A percentile compares a stretch with the other conserved stretches of the same genome.
phyloP scores from a whole-genome alignment of 2,113 vertebrate genomes.

The Cygnus buccinator region DNA sequence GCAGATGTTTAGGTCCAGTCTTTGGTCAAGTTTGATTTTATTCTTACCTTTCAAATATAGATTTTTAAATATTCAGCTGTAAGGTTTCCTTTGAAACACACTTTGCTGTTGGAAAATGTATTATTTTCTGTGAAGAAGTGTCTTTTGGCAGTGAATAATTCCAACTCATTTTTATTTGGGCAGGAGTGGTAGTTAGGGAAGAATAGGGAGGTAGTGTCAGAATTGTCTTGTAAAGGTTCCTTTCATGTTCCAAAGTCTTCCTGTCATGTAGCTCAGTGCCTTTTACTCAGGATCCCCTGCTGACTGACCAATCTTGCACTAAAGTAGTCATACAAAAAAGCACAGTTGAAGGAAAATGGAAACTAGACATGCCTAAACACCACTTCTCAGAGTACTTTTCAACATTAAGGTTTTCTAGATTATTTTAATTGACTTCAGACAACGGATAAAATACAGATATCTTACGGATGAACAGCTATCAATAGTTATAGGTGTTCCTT shows the following conservation, averaged over 20 bases:
- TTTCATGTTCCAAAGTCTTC: neutral
- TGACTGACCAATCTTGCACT: neutral
- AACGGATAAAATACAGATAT: neutral
- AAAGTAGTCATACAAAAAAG: too few relatives aligned
- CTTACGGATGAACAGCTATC: neutral
- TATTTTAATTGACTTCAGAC: neutral
- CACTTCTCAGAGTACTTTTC: neutral
- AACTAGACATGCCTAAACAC: neutral
- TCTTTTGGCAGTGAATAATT: neutral
- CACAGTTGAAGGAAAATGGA: neutral
- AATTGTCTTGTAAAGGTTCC: neutral
- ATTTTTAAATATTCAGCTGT: neutral
- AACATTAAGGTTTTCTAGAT: neutral
- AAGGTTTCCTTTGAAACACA: neutral
- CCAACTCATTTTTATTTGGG: neutral
- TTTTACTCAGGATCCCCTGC: neutral
- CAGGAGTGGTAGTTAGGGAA: neutral
- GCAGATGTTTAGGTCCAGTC: neutral
- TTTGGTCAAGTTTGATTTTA: neutral
- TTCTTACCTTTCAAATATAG: neutral
- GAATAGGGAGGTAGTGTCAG: neutral
- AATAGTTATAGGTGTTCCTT: neutral
- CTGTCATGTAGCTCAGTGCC: neutral
- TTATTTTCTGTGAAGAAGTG: neutral
- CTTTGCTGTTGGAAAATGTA: neutral